Base-by-base conservation (phyloP, 2,888 invertebrate species). In the Aquatica leii region DNA sequence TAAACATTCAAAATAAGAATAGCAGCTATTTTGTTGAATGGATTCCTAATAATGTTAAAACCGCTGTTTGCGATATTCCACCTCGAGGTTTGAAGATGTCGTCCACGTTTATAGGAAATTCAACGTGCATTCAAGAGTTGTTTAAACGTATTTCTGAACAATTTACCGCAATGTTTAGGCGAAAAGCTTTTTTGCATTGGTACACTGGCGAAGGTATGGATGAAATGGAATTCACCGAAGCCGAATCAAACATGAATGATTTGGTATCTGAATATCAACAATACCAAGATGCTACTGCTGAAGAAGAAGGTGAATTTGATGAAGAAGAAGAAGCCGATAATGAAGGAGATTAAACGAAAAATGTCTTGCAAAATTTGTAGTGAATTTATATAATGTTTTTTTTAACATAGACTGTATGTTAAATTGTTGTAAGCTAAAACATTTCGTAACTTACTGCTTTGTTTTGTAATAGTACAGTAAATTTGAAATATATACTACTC, bases 151-250 rank as follows among this genome's bases (percentile, higher is more conserved):
- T 95, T 78, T 92, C 92, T 0, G 95, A 95, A 77, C 95, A 95
- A 83, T 95, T 95, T 81, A 93, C 93, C 2, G 95, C 95, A 74
- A 96, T 97, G 96, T 96, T 97, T 87, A 88, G 96, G 79, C 88
- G 97, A 77, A 97, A 95, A 84, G 97, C 97, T 78, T 97, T 97
- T 88, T 86, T 97, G 81, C 96, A 97, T 88, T 97, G 97, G 96
- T 97, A 97, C 86, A 97, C 95, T 6, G 96, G 97, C 64, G 96
- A 97, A 83, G 96, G 96, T 69, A 95, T 96, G 95, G 95, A 96
- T 81, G 95, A 95, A 84, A 94, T 96, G 94, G 95, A 95, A 82
- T 96, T 95, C 86, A 95, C 95, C 1, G 96, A 96, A 81, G 96
- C 91, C 0, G 90, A 94, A 84, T 94, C 94, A 79, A 98, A 97